Evolutionary conservation across 2,797 vertebrate species (phyloP), one percentile per base, ranked within the genome.

Genomic region (Gadopsis bispinosus): DNA sequence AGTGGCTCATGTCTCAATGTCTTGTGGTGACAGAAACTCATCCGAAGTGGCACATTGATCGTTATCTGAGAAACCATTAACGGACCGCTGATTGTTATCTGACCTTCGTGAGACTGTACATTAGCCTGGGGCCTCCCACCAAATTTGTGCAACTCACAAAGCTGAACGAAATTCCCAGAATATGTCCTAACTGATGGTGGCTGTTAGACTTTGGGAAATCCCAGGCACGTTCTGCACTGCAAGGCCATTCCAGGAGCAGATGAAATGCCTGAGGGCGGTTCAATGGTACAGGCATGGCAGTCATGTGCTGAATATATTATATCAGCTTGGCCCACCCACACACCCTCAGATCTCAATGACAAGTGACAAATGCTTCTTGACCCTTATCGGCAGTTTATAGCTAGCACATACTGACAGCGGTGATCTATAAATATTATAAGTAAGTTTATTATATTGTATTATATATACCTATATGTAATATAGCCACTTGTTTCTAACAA

Each of bases 231-330:
- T 73, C 71, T 73, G 63, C 63, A 17, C 58, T 31, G 55, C 64
- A 13, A 71, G 68, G 72, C 48, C 54, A 43, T 73, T 81, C 76
- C 65, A 70, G 50, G 39, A 87, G 83, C 85, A 86, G 83, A 71
- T 89, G 85, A 63, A 56, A 80, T 67, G 75, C 77, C 83, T 50
- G 47, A 66, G 69, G 76, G 47, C 4, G 61, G 29, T 45, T 78
- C 33, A 37, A 26, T 60, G 53, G 33, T 72, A 48, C 58, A 80
- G 77, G 69, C 67, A 82, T 56, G 43, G 5, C 69, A 53, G 68
- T 59, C 77, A 86, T 89, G 89, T 85, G 81, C 85, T 83, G 79
- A 90, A 80, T 85, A 77, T 64, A 69, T 77, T 56, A 66, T 79
- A 79, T 68, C 59, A 85, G 56, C 68, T 59, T 22, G 4, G 41